These are phyloP conservation scores for Zaprionus ghesquierei DNA, from an alignment of 1,140 invertebrate species.

Conservation along the genomic window DNA sequence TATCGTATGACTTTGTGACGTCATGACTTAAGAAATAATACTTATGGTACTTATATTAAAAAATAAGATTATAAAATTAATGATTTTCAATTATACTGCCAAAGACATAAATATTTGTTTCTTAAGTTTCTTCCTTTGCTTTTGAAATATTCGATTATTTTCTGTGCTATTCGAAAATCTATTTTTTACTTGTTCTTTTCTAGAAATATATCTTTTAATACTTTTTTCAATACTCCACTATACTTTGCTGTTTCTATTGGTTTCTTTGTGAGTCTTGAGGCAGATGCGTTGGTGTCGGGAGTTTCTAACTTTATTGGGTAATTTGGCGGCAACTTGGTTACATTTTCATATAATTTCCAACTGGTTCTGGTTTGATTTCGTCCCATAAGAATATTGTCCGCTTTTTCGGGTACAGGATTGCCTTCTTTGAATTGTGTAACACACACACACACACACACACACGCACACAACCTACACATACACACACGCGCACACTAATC, in stretches of 20 bases:
- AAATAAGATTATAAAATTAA: no score
- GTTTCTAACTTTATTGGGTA: constrained; percentile 34
- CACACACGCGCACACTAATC: constrained; percentile 8
- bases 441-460: constrained; percentile 19
- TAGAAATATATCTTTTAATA: neutral
- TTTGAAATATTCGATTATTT: neutral
- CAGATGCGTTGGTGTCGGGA: constrained; percentile 40
- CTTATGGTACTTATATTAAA: neutral
- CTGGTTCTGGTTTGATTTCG: constrained; percentile 46
- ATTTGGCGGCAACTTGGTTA: constrained; percentile 22
- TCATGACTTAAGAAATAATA: neutral
- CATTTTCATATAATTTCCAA: constrained; percentile 31
- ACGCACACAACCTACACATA: constrained; percentile 19
- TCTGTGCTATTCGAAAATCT: neutral
- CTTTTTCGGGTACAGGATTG: constrained; percentile 25
- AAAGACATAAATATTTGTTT: no score
- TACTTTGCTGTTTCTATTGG: neutral
- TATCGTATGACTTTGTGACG: no score
- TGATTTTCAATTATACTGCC: no score
- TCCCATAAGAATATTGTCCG: constrained; percentile 29
- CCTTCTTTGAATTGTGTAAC: constrained; percentile 9
- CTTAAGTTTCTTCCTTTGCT: neutral
- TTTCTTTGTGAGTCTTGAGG: neutral
- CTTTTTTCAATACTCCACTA: neutral
- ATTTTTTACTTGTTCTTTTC: neutral